Percentiles rank a stretch among this genome's conserved stretches.
These are phyloP conservation scores for Dendropsophus ebraccatus DNA, from an alignment of 2,113 vertebrate genomes.

Conservation along the genomic window DNA sequence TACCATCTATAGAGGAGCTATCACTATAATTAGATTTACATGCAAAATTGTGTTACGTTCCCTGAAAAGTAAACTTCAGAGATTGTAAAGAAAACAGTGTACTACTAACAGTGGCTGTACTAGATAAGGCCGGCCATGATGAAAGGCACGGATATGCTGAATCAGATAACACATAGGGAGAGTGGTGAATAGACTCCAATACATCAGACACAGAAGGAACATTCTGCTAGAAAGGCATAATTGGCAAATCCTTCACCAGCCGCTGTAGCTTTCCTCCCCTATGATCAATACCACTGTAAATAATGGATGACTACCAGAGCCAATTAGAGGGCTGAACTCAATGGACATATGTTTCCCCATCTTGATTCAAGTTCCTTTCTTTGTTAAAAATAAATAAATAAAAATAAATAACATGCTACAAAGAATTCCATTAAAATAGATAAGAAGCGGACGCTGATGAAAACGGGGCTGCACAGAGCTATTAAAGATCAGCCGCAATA, in stretches of 20 bases:
- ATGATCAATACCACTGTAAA: conserved; percentile 32
- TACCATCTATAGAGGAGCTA: not conserved
- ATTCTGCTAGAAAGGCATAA: conserved; percentile 20
- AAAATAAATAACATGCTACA: no score
- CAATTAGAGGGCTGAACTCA: conserved; percentile 25
- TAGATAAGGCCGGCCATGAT: not conserved
- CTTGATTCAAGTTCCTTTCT: not conserved
- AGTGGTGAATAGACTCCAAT: not conserved
- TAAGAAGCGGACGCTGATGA: not conserved
- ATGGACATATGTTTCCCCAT: not conserved
- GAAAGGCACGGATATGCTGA: conserved; percentile 24
- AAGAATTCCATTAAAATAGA: not conserved
- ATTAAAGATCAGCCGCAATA: not conserved
- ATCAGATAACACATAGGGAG: conserved; percentile 16
- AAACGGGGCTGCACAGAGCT: not conserved
- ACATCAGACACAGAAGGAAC: conserved; percentile 6
- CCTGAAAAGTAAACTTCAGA: not conserved
- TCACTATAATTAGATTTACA: not conserved
- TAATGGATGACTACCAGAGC: conserved; percentile 22
- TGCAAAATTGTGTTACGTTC: not conserved
- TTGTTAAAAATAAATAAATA: not conserved
- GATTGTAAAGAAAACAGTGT: not conserved
- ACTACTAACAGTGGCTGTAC: not conserved
- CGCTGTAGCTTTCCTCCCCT: conserved; percentile 1
- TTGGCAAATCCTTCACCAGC: conserved; percentile 23